Evolutionary conservation across 2,113 vertebrate species (phyloP).

Genomic region (Spea bombifrons): DNA sequence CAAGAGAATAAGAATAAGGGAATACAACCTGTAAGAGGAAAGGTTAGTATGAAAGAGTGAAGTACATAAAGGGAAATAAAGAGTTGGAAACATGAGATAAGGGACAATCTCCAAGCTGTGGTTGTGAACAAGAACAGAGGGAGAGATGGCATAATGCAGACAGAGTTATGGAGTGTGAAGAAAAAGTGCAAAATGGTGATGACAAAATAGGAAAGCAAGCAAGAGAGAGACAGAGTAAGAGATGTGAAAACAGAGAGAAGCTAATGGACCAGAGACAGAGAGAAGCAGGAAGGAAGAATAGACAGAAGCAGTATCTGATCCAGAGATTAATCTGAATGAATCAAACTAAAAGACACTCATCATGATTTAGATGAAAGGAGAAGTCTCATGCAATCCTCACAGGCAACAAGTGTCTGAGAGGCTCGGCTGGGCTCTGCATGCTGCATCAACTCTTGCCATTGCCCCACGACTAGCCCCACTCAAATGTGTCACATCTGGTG

Average conservation of each 20-base stretch:
- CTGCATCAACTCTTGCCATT: slow-evolving; percentile 34
- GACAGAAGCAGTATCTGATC: slow-evolving; percentile 44
- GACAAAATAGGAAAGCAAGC: background rate
- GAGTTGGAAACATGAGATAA: too few relatives aligned
- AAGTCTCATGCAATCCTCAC: slow-evolving; percentile 87
- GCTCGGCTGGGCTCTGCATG: slow-evolving; percentile 38
- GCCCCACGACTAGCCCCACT: slow-evolving; percentile 19
- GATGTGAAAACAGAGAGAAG: background rate
- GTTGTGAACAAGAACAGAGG: too few relatives aligned
- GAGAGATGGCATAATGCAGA: too few relatives aligned
- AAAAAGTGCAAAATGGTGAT: background rate
- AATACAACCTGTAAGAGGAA: background rate
- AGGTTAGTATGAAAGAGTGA: background rate
- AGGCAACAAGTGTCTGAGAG: slow-evolving; percentile 32
- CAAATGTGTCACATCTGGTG: slow-evolving; percentile 46
- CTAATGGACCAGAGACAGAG: background rate
- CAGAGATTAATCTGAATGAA: slow-evolving; percentile 62
- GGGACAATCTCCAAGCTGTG: too few relatives aligned
- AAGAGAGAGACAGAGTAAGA: background rate
- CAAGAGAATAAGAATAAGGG: background rate
- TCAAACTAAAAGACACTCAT: slow-evolving; percentile 57
- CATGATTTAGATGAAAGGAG: slow-evolving; percentile 72
- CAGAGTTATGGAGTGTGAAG: background rate
- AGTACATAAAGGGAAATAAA: background rate
- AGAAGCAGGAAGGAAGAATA: background rate